Conservation (phyloP, 2,113 vertebrate species). For the Solea senegalensis region DNA sequence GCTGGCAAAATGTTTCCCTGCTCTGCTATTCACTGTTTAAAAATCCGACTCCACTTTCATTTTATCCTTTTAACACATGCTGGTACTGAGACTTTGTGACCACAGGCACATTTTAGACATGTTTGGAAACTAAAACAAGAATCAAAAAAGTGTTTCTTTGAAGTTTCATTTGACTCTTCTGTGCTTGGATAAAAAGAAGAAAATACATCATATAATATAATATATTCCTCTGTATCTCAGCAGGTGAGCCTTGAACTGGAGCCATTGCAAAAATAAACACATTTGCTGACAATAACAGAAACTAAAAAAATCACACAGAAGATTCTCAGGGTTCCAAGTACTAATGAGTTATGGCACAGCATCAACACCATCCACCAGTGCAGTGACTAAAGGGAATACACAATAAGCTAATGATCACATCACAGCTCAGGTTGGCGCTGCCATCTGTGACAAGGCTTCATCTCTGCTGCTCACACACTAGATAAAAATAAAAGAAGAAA, state of each 20-base stretch:
- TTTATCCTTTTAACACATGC: conserved; percentile 3
- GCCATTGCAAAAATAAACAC: not conserved
- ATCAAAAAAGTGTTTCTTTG: not conserved
- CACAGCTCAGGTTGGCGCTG: no score
- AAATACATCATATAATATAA: not conserved
- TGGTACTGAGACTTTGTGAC: not conserved
- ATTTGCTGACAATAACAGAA: not conserved
- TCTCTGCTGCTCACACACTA: no score
- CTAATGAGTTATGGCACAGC: conserved; percentile 2
- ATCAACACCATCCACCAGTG: no score
- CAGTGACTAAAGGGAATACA: no score
- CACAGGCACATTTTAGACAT: not conserved
- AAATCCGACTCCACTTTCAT: conserved; percentile 6
- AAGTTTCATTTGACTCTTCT: not conserved
- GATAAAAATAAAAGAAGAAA: no score
- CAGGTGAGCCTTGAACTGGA: not conserved
- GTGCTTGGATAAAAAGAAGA: not conserved
- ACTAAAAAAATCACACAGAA: not conserved
- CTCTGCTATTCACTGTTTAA: not conserved
- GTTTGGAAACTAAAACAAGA: not conserved
- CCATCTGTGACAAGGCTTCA: no score
- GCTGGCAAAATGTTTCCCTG: conserved; percentile 21
- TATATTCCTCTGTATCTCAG: not conserved
- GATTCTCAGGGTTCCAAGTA: not conserved
- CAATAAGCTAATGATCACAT: no score